Evolutionary conservation across 2,888 invertebrate genomes (phyloP).

Genomic region (Ceratothoa steindachneri): DNA sequence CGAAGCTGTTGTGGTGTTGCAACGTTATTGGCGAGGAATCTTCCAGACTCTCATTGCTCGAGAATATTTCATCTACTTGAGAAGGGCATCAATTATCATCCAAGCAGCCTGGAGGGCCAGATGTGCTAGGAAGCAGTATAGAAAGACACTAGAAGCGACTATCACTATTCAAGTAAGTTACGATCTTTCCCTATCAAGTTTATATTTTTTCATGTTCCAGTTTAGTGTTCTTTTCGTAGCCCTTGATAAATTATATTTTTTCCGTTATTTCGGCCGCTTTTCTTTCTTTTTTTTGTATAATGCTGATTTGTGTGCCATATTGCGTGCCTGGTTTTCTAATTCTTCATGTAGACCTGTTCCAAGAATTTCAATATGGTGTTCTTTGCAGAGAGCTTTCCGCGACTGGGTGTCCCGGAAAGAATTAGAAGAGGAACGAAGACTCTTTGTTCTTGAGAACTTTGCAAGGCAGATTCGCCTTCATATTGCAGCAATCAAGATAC

Average conservation of each 20-base stretch:
- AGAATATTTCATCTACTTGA: constrained; percentile 26
- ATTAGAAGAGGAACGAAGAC: neutral
- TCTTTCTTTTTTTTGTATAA: too few species aligned
- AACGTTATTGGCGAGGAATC: constrained; percentile 38
- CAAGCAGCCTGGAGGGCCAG: constrained; percentile 5
- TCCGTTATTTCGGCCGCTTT: too few species aligned
- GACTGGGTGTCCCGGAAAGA: neutral
- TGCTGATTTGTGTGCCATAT: too few species aligned
- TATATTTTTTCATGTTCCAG: too few species aligned
- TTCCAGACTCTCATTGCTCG: constrained; percentile 20
- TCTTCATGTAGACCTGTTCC: too few species aligned
- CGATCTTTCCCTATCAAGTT: too few species aligned
- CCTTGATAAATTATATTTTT: too few species aligned
- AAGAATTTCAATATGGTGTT: too few species aligned
- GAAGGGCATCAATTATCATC: neutral
- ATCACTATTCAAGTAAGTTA: constrained; percentile 9
- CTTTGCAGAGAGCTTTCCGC: neutral
- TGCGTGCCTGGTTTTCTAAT: too few species aligned
- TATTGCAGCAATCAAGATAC: neutral
- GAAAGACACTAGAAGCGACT: neutral
- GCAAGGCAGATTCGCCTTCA: neutral
- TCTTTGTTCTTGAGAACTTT: neutral
- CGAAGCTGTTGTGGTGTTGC: constrained; percentile 24
- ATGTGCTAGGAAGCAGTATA: constrained; percentile 1
- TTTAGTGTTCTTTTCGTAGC: too few species aligned